Base-by-base conservation (phyloP, 2,797 vertebrate species). In the Naso thynnoides region DNA sequence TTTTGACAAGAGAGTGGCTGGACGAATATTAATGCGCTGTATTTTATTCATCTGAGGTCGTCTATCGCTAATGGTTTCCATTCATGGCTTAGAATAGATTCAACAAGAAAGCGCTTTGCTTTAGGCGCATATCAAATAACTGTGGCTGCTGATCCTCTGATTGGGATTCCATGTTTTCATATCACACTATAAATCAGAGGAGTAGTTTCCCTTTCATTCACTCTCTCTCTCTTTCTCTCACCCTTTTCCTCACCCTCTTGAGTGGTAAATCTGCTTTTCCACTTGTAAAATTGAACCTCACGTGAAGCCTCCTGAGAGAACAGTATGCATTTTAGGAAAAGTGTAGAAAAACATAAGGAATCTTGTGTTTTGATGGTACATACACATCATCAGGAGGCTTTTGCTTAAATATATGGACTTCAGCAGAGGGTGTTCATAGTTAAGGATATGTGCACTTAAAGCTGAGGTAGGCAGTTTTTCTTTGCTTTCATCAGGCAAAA, bases 21-120 rank as follows among this genome's bases (percentile, higher is more conserved):
- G 29, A 77, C 53, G 83, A 84, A 86, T 86, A 85, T 55, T 76
- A 86, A 86, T 79, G 74, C 13, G 11, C 73, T 75, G 68, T 75
- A 79, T 85, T 90, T 86, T 79, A 84, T 89, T 81, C 77, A 86
- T 84, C 79, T 52, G 71, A 71, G 77, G 79, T 80, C 18, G 39
- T 63, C 86, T 81, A 71, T 88, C 65, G 5, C 87, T 88, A 92
- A 91, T 86, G 78, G 79, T 84, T 89, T 92, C 88, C 87, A 88
- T 88, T 79, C 82, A 79, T 78, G 66, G 55, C 63, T 83, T 50
- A 36, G 64, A 79, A 89, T 59, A 79, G 73, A 74, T 78, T 74
- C 76, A 73, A 82, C 65, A 60, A 85, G 74, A 81, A 84, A 79
- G 58, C 14, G 45, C 74, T 86, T n/a, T 48, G 66, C 82, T 77